Base-by-base conservation (phyloP, 2,797 vertebrate genomes). In the Tympanoctomys barrerae region DNA sequence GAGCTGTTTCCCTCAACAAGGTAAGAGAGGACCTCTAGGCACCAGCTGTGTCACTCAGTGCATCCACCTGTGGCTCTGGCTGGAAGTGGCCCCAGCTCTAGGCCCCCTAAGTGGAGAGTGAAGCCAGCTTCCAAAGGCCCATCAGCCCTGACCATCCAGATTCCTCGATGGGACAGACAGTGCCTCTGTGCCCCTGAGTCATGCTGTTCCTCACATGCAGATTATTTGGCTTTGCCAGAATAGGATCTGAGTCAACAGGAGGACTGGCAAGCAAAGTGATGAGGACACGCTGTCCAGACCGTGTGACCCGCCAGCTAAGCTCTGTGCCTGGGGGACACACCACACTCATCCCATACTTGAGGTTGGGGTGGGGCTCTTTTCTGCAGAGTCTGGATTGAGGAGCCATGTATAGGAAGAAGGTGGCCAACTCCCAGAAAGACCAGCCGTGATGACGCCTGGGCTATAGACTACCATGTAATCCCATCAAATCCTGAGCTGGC, bases 1-100 rank as follows among this genome's bases (percentile, higher is more conserved):
- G 89, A 90, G 16, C 26, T 14, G 18, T 31, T 26, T 1, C 9
- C 16, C 13, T 59, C 1, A 2, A 70, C 14, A n/a, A 70, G 28
- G n/a, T n/a, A 21, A 24, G 26, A 3, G 7, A 9, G 31, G 12
- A 22, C 26, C 54, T 62, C 2, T 5, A 7, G 82, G 42, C 18
- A 70, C 49, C 24, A 71, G 21, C 19, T 42, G 0, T 24, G 39
- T 39, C 42, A 39, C 7, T 24, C 0, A 0, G 13, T 24, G 26
- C 0, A 14, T 3, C 33, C 66, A n/a, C 2, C 7, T 70, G 33
- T 19, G 66, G 33, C 33, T 70, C 13, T 70, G 66, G 66, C 33
- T 70, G 16, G 33, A n/a, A 70, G 66, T n/a, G 66, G 66, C 66
- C 68, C n/a, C 68, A 71, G 68, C 10, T 21, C 39, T 7, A 7